Conservation (phyloP, 2,888 invertebrate species). For the Pammene fasciana region DNA sequence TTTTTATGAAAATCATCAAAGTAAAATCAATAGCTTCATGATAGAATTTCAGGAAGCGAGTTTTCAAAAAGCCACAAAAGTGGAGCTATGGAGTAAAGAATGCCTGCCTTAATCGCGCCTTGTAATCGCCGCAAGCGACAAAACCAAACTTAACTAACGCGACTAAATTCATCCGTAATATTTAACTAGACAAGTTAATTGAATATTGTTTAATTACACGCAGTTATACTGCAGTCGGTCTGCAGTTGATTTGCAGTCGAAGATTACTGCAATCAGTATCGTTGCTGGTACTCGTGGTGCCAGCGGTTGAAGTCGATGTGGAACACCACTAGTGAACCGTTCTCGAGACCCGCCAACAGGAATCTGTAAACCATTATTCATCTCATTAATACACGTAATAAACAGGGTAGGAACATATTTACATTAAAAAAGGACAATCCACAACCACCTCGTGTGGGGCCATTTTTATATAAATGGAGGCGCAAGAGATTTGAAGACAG, state of each 20-base stretch:
- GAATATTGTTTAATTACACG: slow-evolving; percentile 38
- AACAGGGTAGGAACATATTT: neutral
- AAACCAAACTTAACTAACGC: slow-evolving; percentile 37
- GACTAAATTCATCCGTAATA: slow-evolving; percentile 36
- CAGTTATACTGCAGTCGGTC: neutral
- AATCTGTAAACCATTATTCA: slow-evolving; percentile 86
- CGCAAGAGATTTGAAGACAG: no score
- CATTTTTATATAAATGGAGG: no score
- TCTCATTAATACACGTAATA: neutral
- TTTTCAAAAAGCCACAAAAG: slow-evolving; percentile 1
- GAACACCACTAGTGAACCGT: slow-evolving; percentile 99
- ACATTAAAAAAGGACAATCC: no score
- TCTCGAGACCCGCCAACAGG: slow-evolving; percentile 97
- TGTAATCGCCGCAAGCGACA: slow-evolving; percentile 30
- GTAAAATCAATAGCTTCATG: no score
- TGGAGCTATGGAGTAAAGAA: neutral
- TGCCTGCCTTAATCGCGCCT: slow-evolving; percentile 15
- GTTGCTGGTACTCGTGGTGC: slow-evolving; percentile 98
- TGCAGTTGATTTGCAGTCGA: neutral
- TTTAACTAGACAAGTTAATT: slow-evolving; percentile 39
- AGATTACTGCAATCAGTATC: slow-evolving; percentile 85
- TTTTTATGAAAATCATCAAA: neutral
- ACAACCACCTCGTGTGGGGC: no score
- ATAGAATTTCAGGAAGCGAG: neutral
- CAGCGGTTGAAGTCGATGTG: slow-evolving; percentile 99